These are phyloP conservation scores for Megaceryle maxima DNA, from an alignment of 2,113 vertebrate genomes.

Conservation along the genomic window DNA sequence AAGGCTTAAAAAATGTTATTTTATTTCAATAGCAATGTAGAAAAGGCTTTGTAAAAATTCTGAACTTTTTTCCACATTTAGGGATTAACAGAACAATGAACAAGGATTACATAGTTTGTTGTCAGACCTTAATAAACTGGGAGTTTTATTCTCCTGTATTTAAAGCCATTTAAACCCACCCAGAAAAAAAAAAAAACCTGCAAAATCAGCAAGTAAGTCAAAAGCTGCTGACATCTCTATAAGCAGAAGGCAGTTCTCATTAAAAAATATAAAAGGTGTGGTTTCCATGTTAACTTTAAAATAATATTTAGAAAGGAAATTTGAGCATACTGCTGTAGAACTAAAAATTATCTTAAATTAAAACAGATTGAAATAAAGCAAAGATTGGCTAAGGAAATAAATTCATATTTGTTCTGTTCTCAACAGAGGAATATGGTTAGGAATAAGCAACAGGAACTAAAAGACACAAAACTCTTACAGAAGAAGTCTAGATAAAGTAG, in stretches of 20 bases:
- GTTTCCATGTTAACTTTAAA: not conserved
- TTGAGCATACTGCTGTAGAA: not conserved
- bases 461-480: not conserved
- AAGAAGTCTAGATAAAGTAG: not conserved
- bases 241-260: not conserved
- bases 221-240: not conserved
- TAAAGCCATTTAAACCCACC: constrained; percentile 13
- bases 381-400: not conserved
- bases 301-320: not conserved
- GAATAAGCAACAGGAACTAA: not conserved
- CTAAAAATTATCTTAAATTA: not conserved
- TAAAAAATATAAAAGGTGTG: not conserved
- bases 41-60: not conserved
- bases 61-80: not conserved
- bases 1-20: not conserved
- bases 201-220: not conserved
- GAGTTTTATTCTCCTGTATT: not conserved
- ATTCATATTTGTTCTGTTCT: not conserved
- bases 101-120: not conserved
- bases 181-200: not conserved
- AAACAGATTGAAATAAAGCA: not conserved
- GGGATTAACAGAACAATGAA: not conserved
- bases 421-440: not conserved
- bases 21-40: not conserved
- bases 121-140: constrained; percentile 32